Conservation (phyloP, 2,797 vertebrate species). For the Somateria mollissima region DNA sequence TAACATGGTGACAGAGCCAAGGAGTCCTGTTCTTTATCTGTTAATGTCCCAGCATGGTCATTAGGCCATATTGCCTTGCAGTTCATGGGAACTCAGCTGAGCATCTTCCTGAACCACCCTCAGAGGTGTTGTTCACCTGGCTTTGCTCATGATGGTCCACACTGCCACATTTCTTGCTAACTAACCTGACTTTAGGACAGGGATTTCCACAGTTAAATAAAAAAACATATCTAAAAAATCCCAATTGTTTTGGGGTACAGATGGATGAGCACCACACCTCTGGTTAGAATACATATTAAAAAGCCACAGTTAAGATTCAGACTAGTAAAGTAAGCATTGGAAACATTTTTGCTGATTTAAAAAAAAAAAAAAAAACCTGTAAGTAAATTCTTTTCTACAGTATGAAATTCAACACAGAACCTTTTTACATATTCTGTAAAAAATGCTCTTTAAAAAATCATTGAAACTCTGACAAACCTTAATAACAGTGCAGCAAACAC, state of each 20-base stretch:
- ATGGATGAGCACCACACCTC: background rate
- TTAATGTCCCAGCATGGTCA: background rate
- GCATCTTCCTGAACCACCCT: background rate
- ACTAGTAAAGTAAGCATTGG: background rate
- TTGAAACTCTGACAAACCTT: conserved; percentile 58
- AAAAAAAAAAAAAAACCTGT: background rate
- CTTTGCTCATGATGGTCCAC: background rate
- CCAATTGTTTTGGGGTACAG: background rate
- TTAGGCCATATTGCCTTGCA: background rate
- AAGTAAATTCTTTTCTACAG: background rate
- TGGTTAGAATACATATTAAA: background rate
- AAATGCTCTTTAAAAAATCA: background rate
- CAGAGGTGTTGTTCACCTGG: background rate
- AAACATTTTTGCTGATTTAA: background rate
- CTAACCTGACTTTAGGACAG: background rate
- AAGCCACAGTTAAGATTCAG: background rate
- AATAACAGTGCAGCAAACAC: conserved; percentile 62
- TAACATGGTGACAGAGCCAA: background rate
- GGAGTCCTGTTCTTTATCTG: background rate
- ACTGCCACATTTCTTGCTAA: background rate
- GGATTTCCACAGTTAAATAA: background rate
- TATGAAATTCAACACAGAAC: background rate
- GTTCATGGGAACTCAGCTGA: background rate
- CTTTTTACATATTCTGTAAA: conserved; percentile 7
- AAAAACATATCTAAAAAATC: background rate